A percentile compares a stretch with the other conserved stretches of the same genome.
These are phyloP conservation scores for Neuroterus valhalla DNA, from an alignment of 1,140 invertebrate species.

Conservation along the genomic window DNA sequence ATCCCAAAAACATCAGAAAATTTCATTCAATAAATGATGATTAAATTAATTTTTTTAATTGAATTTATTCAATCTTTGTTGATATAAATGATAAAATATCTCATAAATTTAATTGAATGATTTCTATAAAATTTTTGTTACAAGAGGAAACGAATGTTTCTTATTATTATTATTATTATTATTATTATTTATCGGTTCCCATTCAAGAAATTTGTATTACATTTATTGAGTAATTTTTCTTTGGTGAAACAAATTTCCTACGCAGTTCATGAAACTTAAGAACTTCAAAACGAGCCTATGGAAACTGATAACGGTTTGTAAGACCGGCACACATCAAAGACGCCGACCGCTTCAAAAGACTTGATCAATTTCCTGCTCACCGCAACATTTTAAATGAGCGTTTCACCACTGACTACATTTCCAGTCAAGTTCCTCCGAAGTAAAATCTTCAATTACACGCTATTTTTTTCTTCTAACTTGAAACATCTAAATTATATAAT, in stretches of 20 bases:
- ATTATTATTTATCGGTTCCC: too few species aligned
- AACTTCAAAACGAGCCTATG: conserved; percentile 9
- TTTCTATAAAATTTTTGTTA: too few species aligned
- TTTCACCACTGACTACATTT: conserved; percentile 17
- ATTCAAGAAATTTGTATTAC: background rate
- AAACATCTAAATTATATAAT: conserved; percentile 34
- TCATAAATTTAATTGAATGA: too few species aligned
- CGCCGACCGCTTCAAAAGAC: conserved; percentile 11
- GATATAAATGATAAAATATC: too few species aligned
- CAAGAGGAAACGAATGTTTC: too few species aligned
- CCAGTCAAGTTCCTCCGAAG: conserved; percentile 1
- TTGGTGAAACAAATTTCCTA: background rate
- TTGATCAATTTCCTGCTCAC: conserved; percentile 27
- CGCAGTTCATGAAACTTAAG: background rate
- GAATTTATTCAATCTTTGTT: too few species aligned
- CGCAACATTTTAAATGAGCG: conserved; percentile 19
- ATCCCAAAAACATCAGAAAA: too few species aligned
- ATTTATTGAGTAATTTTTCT: background rate
- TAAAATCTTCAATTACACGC: conserved; percentile 7
- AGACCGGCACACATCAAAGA: conserved; percentile 10
- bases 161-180: too few species aligned
- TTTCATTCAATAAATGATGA: too few species aligned
- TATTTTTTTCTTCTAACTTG: conserved; percentile 38
- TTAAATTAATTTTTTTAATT: too few species aligned
- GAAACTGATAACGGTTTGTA: conserved; percentile 25